These are phyloP conservation scores for Pyrgus malvae DNA, from an alignment of 2,888 invertebrate genomes.

Conservation along the genomic window DNA sequence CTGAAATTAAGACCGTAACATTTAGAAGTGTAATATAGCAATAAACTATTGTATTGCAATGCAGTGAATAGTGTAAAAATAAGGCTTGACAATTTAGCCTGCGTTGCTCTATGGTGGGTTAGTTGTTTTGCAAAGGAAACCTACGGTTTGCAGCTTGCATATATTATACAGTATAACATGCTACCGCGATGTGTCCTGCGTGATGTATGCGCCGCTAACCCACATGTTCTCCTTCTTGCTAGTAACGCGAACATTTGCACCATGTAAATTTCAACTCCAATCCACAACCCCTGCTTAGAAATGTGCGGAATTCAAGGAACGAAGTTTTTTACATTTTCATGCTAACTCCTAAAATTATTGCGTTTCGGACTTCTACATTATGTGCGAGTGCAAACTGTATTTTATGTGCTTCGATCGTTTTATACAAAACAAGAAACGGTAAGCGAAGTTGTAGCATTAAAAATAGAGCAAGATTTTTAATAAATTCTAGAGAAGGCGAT, in stretches of 20 bases:
- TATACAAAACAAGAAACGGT: slow-evolving; percentile 23
- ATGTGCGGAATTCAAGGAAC: slow-evolving; percentile 63
- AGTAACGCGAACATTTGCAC: slow-evolving; percentile 61
- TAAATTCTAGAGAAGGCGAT: slow-evolving; percentile 63
- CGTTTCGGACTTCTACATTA: slow-evolving; percentile 45
- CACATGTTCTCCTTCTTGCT: slow-evolving; percentile 65
- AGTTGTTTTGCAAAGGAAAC: slow-evolving; percentile 31
- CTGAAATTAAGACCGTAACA: too few species aligned
- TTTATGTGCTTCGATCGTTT: slow-evolving; percentile 42
- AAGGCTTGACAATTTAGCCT: too few species aligned
- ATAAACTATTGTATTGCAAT: too few species aligned
- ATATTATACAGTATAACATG: slow-evolving; percentile 51
- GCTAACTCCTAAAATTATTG: slow-evolving; percentile 68
- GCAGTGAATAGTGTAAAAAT: too few species aligned
- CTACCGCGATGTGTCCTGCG: slow-evolving; percentile 61
- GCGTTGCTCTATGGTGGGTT: too few species aligned
- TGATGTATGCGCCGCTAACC: slow-evolving; percentile 70
- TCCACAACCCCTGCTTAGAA: slow-evolving; percentile 64
- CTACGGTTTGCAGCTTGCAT: slow-evolving; percentile 47
- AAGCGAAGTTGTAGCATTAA: slow-evolving; percentile 43
- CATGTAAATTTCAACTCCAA: slow-evolving; percentile 72
- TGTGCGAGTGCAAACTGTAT: slow-evolving; percentile 46
- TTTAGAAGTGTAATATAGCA: too few species aligned
- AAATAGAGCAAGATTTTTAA: slow-evolving; percentile 58
- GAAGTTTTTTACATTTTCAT: slow-evolving; percentile 68